Percentiles rank a stretch among this genome's conserved stretches.
phyloP scores from a whole-genome alignment of 2,888 invertebrate species.

The Hyposoter dolosus region DNA sequence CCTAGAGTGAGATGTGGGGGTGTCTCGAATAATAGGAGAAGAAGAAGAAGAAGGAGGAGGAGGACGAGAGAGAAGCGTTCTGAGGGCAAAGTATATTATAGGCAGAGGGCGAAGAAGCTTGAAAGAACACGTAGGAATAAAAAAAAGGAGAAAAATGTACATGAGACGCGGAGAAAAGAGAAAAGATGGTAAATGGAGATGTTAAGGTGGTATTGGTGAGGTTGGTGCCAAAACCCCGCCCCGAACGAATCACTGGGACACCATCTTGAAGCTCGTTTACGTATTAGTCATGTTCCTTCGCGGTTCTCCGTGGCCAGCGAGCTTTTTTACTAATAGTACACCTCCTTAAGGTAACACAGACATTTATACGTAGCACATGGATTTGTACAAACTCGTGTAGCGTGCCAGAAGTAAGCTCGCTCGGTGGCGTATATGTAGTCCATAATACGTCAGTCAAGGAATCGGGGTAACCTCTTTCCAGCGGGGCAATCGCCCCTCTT shows the following conservation, averaged over 20 bases:
- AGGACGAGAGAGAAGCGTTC: not conserved
- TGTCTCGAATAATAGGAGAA: conserved; percentile 19
- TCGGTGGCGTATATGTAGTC: conserved; percentile 5
- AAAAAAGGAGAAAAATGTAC: conserved; percentile 13
- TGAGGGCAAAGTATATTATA: not conserved
- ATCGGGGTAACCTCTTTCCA: conserved; percentile 74
- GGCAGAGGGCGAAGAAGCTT: conserved; percentile 44
- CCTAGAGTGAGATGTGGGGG: conserved; percentile 53
- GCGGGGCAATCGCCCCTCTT: conserved; percentile 63
- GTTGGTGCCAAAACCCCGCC: conserved; percentile 67
- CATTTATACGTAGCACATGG: not conserved
- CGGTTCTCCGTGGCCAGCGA: conserved; percentile 9
- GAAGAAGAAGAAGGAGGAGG: not conserved
- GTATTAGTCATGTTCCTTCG: conserved; percentile 25
- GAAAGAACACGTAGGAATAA: conserved; percentile 9
- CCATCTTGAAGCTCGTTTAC: conserved; percentile 38
- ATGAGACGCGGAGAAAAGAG: not conserved
- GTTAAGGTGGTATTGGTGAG: conserved; percentile 22
- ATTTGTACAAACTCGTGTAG: conserved; percentile 20
- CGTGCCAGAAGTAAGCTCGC: conserved; percentile 35
- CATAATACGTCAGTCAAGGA: conserved; percentile 68
- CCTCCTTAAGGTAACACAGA: not conserved
- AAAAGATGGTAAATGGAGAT: conserved; percentile 4
- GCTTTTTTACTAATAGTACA: conserved; percentile 23
- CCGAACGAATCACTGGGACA: conserved; percentile 62